phyloP scores from a whole-genome alignment of 2,113 vertebrate species.

The Mustela lutreola region DNA sequence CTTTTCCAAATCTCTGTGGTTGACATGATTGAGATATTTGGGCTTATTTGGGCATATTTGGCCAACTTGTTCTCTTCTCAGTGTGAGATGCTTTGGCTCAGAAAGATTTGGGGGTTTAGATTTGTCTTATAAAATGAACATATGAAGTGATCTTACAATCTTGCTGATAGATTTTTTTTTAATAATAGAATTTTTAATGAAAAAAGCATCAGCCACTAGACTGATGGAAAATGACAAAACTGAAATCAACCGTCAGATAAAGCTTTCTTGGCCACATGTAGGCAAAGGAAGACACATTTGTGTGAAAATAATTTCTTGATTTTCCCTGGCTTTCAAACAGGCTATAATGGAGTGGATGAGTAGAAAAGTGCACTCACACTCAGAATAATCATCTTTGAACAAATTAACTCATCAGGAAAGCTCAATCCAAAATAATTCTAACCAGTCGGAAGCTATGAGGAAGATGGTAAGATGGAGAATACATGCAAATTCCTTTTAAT shows the following conservation, averaged over 20 bases:
- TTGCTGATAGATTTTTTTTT: slow-evolving; percentile 52
- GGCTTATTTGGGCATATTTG: slow-evolving; percentile 25
- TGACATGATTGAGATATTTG: slow-evolving; percentile 45
- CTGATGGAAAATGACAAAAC: slow-evolving; percentile 65
- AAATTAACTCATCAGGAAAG: slow-evolving; percentile 68
- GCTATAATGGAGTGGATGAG: slow-evolving; percentile 5
- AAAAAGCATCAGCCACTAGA: slow-evolving; percentile 65
- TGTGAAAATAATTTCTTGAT: slow-evolving; percentile 73
- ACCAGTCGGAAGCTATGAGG: not conserved
- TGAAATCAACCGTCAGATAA: slow-evolving; percentile 71
- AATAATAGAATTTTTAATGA: slow-evolving; percentile 76
- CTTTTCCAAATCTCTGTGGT: slow-evolving; percentile 38
- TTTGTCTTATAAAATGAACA: slow-evolving; percentile 66
- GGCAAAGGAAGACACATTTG: slow-evolving; percentile 41
- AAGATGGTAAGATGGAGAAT: slow-evolving; percentile 47
- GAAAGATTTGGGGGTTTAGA: slow-evolving; percentile 57
- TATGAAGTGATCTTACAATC: slow-evolving; percentile 66
- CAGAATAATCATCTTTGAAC: slow-evolving; percentile 58
- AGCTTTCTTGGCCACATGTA: slow-evolving; percentile 53
- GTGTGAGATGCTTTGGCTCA: slow-evolving; percentile 69
- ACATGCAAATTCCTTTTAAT: slow-evolving; percentile 47
- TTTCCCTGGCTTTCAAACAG: slow-evolving; percentile 66
- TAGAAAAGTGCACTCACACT: slow-evolving; percentile 42
- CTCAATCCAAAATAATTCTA: slow-evolving; percentile 61
- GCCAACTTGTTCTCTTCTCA: slow-evolving; percentile 64